These are phyloP conservation scores for Todus mexicanus DNA, from an alignment of 2,797 vertebrate species.

Conservation along the genomic window DNA sequence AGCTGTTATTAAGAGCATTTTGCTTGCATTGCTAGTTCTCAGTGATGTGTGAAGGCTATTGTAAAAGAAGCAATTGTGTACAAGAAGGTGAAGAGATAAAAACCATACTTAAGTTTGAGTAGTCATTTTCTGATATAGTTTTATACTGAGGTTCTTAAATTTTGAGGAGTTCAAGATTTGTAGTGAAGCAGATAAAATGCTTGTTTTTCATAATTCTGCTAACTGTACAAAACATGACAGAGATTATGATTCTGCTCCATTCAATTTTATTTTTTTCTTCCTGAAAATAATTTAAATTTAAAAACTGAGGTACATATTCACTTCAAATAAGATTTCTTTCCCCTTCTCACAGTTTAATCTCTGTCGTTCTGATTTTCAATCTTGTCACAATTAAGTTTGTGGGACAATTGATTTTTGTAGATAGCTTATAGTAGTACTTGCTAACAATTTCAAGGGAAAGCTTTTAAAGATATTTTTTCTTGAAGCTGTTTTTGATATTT, in stretches of 20 bases:
- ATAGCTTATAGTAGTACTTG: neutral
- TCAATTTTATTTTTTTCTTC: neutral
- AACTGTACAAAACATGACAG: neutral
- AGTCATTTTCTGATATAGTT: neutral
- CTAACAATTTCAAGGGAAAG: neutral
- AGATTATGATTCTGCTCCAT: neutral
- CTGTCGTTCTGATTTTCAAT: neutral
- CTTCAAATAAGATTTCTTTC: neutral
- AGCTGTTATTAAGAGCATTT: neutral
- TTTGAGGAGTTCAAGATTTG: neutral
- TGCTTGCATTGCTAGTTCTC: neutral
- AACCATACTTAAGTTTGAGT: neutral
- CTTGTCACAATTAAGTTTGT: neutral
- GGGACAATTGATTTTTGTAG: neutral
- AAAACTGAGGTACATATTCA: neutral
- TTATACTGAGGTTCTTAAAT: neutral
- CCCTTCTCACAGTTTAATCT: neutral
- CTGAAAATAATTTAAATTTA: neutral
- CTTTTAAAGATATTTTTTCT: neutral
- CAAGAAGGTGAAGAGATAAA: neutral
- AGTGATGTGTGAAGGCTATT: neutral
- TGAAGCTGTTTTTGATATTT: neutral
- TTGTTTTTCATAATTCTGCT: neutral
- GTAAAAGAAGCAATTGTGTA: neutral
- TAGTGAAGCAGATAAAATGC: neutral